These are phyloP conservation scores for Monochamus saltuarius DNA, from an alignment of 1,140 invertebrate species.

Conservation along the genomic window DNA sequence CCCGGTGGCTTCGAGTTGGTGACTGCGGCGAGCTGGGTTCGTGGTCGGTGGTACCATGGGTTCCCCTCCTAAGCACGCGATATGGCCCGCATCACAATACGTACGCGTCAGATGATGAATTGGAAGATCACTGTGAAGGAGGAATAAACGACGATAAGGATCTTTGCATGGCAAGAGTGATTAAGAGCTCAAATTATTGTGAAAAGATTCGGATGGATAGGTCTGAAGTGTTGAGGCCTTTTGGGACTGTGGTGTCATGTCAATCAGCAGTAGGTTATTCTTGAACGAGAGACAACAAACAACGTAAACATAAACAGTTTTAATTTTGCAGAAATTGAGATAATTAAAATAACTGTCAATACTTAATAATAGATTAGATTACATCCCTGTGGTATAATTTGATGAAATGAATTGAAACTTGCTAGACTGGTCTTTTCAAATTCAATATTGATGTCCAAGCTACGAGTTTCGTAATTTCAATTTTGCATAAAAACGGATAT, in stretches of 20 bases:
- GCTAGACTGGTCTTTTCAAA: too few relatives aligned
- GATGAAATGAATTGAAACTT: too few relatives aligned
- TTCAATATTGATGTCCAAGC: too few relatives aligned
- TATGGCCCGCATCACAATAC: slow-evolving; percentile 34
- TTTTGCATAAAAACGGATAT: too few relatives aligned
- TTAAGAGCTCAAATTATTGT: slow-evolving; percentile 35
- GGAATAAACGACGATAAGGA: slow-evolving; percentile 41
- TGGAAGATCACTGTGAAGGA: slow-evolving; percentile 42
- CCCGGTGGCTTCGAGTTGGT: not conserved
- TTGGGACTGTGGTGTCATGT: not conserved
- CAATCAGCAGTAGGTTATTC: too few relatives aligned
- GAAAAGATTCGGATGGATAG: slow-evolving; percentile 31
- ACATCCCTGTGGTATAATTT: too few relatives aligned
- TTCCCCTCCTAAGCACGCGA: slow-evolving; percentile 34
- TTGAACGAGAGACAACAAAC: too few relatives aligned
- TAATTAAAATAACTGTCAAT: too few relatives aligned
- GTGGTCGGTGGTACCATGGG: slow-evolving; percentile 23
- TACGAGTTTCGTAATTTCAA: too few relatives aligned
- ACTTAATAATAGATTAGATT: too few relatives aligned
- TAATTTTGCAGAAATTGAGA: too few relatives aligned
- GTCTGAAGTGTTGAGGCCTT: slow-evolving; percentile 20
- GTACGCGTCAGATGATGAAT: slow-evolving; percentile 40
- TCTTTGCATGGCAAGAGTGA: slow-evolving; percentile 31
- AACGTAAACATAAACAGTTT: too few relatives aligned
- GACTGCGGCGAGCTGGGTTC: not conserved